phyloP scores from a whole-genome alignment of 1,140 invertebrate genomes.

The Solen grandis region DNA sequence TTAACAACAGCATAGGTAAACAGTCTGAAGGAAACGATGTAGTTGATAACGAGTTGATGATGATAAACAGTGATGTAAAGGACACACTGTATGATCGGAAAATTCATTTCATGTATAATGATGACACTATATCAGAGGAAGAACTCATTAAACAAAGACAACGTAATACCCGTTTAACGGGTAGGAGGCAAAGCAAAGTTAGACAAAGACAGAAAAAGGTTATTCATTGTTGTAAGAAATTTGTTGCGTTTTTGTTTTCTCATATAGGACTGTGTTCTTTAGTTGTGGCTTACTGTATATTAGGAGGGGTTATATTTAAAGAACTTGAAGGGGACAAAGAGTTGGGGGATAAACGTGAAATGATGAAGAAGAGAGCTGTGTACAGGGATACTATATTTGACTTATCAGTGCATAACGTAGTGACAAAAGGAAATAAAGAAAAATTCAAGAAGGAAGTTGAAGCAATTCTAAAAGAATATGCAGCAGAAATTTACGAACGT shows the following conservation, averaged over 20 bases:
- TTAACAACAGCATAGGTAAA: slow-evolving; percentile 55
- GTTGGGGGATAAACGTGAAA: slow-evolving; percentile 53
- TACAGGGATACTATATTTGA: slow-evolving; percentile 41
- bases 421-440: slow-evolving; percentile 22
- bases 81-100: slow-evolving; percentile 41
- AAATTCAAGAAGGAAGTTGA: slow-evolving; percentile 55
- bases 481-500: slow-evolving; percentile 62
- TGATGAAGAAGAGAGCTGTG: slow-evolving; percentile 29
- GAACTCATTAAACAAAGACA: slow-evolving; percentile 47
- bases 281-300: slow-evolving; percentile 96
- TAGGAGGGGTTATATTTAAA: slow-evolving; percentile 95
- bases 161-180: slow-evolving; percentile 33
- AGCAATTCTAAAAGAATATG: slow-evolving; percentile 61
- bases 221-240: slow-evolving; percentile 73
- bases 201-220: slow-evolving; percentile 63
- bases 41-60: not conserved
- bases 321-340: slow-evolving; percentile 86
- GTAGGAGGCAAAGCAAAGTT: slow-evolving; percentile 62
- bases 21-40: slow-evolving; percentile 43
- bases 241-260: slow-evolving; percentile 83
- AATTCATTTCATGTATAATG: slow-evolving; percentile 54
- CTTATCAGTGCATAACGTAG: slow-evolving; percentile 37
- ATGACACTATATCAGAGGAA: slow-evolving; percentile 47
- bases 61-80: slow-evolving; percentile 43
- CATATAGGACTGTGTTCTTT: slow-evolving; percentile 95